Percentiles rank a stretch among this genome's conserved stretches.
Conservation (phyloP, 2,888 invertebrate genomes). For the Cyaniris semiargus region DNA sequence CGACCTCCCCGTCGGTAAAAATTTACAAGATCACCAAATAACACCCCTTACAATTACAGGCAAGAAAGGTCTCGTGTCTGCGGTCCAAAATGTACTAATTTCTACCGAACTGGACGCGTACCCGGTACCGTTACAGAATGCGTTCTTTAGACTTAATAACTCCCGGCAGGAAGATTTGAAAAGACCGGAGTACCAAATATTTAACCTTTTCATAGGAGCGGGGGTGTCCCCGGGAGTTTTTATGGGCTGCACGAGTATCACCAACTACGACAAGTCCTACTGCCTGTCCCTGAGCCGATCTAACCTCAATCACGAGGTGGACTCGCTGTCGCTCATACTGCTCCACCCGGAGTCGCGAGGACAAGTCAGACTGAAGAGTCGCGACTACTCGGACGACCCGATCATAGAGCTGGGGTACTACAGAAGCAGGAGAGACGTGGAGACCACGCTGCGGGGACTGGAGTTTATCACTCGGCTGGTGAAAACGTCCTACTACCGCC, state of each 20-base stretch:
- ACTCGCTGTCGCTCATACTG: constrained; percentile 49
- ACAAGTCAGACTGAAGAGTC: constrained; percentile 55
- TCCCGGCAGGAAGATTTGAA: constrained; percentile 33
- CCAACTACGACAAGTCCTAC: constrained; percentile 49
- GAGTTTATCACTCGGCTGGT: constrained; percentile 54
- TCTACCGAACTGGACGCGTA: constrained; percentile 46
- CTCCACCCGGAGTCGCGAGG: constrained; percentile 65
- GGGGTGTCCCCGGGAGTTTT: constrained; percentile 50
- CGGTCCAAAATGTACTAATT: constrained; percentile 44
- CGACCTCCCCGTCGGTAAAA: constrained; percentile 66
- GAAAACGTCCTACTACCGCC: constrained; percentile 56
- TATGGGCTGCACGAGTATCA: constrained; percentile 48
- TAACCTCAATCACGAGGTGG: constrained; percentile 55
- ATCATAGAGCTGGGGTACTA: constrained; percentile 60
- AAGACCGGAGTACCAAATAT: constrained; percentile 63
- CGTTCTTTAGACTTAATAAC: constrained; percentile 53
- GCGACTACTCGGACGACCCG: constrained; percentile 59
- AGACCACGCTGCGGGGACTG: constrained; percentile 51
- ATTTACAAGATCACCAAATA: constrained; percentile 62
- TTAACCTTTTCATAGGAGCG: constrained; percentile 60
- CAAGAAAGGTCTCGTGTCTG: constrained; percentile 49
- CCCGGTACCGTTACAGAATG: constrained; percentile 58
- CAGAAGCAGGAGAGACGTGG: constrained; percentile 54
- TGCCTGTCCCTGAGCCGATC: constrained; percentile 54
- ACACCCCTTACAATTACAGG: constrained; percentile 55